Evolutionary conservation across 2,888 invertebrate genomes (phyloP).

Genomic region (Embidobia sp.): DNA sequence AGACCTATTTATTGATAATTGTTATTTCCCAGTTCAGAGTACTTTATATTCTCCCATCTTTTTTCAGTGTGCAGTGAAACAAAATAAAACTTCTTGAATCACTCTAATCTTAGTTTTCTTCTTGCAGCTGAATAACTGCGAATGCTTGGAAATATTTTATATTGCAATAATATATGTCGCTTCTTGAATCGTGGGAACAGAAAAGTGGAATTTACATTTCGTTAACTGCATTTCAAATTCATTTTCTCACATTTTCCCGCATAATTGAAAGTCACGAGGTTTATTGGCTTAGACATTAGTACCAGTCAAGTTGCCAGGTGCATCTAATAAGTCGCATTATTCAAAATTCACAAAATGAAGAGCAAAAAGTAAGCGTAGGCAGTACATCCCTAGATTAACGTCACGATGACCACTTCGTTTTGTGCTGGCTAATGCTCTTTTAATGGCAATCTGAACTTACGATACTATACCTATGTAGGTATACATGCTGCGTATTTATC

Average conservation of each 20-base stretch:
- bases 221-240: conserved; percentile 24
- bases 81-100: no score
- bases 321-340: conserved; percentile 53
- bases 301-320: conserved; percentile 57
- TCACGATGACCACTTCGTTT: conserved; percentile 66
- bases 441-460: conserved; percentile 62
- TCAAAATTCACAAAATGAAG: conserved; percentile 49
- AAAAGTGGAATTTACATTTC: conserved; percentile 29
- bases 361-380: conserved; percentile 52
- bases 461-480: no score
- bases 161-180: no score
- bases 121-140: no score
- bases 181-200: conserved; percentile 39
- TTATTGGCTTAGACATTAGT: conserved; percentile 62
- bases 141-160: no score
- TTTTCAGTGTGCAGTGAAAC: no score
- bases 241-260: conserved; percentile 49
- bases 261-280: conserved; percentile 55
- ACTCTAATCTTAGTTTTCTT: no score
- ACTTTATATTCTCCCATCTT: no score
- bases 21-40: no score
- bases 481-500: conserved; percentile 39
- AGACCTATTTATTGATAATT: no score
- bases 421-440: conserved; percentile 65
- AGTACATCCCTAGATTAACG: conserved; percentile 64